Percentiles rank a stretch among this genome's conserved stretches.
These are phyloP conservation scores for Hoplodrina ambigua DNA, from an alignment of 2,888 invertebrate genomes.

Conservation along the genomic window DNA sequence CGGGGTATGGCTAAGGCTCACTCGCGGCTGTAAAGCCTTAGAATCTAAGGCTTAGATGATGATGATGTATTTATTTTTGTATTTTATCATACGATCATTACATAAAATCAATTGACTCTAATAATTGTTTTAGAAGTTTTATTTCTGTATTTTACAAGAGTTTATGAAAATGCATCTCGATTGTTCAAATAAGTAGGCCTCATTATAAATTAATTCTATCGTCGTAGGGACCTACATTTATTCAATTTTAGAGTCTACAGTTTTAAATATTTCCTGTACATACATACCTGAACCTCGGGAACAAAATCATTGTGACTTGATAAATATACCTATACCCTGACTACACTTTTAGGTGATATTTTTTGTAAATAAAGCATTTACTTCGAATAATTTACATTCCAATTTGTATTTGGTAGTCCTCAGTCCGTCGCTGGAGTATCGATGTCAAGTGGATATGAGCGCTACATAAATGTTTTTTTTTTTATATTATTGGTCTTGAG, in stretches of 20 bases:
- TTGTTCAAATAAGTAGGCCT: conserved; percentile 49
- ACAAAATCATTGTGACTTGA: conserved; percentile 78
- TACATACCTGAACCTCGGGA: conserved; percentile 74
- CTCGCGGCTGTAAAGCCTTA: not conserved
- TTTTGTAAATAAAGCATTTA: conserved; percentile 82
- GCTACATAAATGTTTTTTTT: conserved; percentile 57
- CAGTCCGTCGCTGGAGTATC: conserved; percentile 72
- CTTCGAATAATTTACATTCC: conserved; percentile 82
- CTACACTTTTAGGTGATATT: conserved; percentile 68
- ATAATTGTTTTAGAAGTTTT: not conserved
- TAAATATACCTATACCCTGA: conserved; percentile 69
- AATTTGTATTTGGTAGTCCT: conserved; percentile 75
- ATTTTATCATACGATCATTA: conserved; percentile 8
- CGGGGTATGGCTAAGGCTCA: not conserved
- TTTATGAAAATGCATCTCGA: conserved; percentile 53
- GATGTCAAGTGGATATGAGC: conserved; percentile 39
- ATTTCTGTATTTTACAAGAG: conserved; percentile 7
- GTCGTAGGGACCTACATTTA: conserved; percentile 55
- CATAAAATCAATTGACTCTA: not conserved
- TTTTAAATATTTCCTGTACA: conserved; percentile 56
- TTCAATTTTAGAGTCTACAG: conserved; percentile 51
- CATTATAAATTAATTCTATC: conserved; percentile 41
- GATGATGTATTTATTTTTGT: not conserved
- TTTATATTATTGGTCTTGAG: conserved; percentile 13
- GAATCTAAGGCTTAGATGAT: not conserved